A percentile compares a stretch with the other conserved stretches of the same genome.
These are phyloP conservation scores for Rhea americana DNA, from an alignment of 2,113 vertebrate species.

Conservation along the genomic window DNA sequence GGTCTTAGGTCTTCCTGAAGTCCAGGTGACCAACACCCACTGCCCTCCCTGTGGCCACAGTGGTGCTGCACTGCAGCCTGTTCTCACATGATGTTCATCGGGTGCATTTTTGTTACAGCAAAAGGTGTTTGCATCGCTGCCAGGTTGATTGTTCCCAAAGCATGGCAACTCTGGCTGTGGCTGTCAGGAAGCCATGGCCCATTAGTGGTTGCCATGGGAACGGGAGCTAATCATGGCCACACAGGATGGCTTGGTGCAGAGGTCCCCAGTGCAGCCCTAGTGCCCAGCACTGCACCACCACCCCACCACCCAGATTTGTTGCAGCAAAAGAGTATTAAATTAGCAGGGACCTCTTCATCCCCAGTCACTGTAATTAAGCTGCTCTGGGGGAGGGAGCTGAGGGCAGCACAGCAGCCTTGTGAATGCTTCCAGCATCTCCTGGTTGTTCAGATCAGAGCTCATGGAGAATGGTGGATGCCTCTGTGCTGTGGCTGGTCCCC, in stretches of 20 bases:
- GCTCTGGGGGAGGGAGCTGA: neutral
- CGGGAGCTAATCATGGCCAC: neutral
- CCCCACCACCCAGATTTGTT: too few relatives aligned
- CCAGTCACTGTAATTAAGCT: constrained; percentile 25
- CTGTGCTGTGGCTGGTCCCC: too few relatives aligned
- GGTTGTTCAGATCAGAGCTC: too few relatives aligned
- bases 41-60: too few relatives aligned
- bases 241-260: neutral
- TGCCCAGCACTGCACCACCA: neutral
- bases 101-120: neutral
- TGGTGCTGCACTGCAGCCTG: too few relatives aligned
- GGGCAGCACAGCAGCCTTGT: neutral
- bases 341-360: neutral
- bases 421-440: too few relatives aligned
- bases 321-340: neutral
- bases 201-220: constrained; percentile 48
- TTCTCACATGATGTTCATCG: neutral
- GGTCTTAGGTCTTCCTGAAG: too few relatives aligned
- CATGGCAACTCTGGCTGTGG: neutral
- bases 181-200: neutral
- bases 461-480: too few relatives aligned
- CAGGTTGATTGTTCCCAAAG: neutral
- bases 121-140: neutral
- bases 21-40: too few relatives aligned
- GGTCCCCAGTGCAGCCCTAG: neutral